Evolutionary conservation across 2,113 vertebrate genomes (phyloP).

Genomic region (Canis aureus): DNA sequence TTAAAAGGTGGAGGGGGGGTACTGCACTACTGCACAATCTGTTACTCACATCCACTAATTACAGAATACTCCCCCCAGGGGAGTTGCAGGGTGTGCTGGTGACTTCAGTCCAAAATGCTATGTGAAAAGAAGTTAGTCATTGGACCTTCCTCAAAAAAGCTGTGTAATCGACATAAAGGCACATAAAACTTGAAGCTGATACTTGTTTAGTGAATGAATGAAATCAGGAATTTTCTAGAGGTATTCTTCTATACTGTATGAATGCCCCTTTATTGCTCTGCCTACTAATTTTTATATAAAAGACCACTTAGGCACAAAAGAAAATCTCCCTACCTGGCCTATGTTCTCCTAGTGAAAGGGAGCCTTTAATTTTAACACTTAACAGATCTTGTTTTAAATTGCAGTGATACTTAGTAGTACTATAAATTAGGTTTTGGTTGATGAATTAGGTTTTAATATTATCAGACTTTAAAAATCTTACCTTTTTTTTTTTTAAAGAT

Average conservation of each 20-base stretch:
- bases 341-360: neutral
- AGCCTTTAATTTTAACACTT: slow-evolving; percentile 8
- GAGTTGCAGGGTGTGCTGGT: neutral
- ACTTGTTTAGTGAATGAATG: neutral
- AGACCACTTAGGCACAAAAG: slow-evolving; percentile 24
- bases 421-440: slow-evolving; percentile 8
- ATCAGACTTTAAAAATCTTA: neutral
- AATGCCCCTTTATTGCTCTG: neutral
- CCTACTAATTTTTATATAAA: neutral
- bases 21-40: neutral
- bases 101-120: neutral
- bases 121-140: neutral
- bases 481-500: neutral
- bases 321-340: neutral
- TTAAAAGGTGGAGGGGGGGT: neutral
- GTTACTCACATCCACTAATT: neutral
- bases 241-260: neutral
- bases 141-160: slow-evolving; percentile 1
- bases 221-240: neutral
- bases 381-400: neutral
- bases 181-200: neutral
- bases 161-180: neutral
- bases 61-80: neutral
- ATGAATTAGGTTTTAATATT: slow-evolving; percentile 55
- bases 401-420: neutral